Evolutionary conservation across 2,888 invertebrate genomes (phyloP).

Genomic region (Chironomus riparius): DNA sequence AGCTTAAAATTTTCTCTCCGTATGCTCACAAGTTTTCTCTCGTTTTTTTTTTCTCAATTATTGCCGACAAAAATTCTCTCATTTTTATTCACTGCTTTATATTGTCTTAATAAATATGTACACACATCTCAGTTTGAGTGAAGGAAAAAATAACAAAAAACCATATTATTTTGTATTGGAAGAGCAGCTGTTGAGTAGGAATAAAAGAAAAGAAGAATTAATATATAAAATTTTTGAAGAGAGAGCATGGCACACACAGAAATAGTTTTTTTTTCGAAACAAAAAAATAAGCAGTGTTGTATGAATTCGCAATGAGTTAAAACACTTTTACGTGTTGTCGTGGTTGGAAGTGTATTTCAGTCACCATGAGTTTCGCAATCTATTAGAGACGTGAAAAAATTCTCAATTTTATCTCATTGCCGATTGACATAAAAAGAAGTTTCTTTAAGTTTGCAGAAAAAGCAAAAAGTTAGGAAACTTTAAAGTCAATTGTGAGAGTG

Average conservation of each 20-base stretch:
- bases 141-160: not conserved
- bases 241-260: not conserved
- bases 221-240: not conserved
- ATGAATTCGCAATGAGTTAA: constrained; percentile 21
- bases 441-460: not conserved
- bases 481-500: not conserved
- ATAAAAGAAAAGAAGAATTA: not conserved
- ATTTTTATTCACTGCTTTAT: not conserved
- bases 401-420: not conserved
- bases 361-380: constrained; percentile 1
- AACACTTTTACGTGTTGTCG: constrained; percentile 21
- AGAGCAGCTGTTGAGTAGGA: constrained; percentile 14
- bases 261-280: constrained; percentile 17
- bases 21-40: not conserved
- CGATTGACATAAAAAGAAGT: not conserved
- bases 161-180: not conserved
- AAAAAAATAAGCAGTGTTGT: not conserved
- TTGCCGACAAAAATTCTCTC: not conserved
- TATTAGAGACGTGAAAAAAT: not conserved
- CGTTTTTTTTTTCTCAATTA: not conserved
- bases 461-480: not conserved
- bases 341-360: not conserved
- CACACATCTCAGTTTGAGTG: not conserved
- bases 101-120: not conserved
- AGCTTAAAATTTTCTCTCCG: no score